A percentile compares a stretch with the other conserved stretches of the same genome.
Evolutionary conservation across 2,113 vertebrate species (phyloP).

Genomic region (Phocoena sinus): DNA sequence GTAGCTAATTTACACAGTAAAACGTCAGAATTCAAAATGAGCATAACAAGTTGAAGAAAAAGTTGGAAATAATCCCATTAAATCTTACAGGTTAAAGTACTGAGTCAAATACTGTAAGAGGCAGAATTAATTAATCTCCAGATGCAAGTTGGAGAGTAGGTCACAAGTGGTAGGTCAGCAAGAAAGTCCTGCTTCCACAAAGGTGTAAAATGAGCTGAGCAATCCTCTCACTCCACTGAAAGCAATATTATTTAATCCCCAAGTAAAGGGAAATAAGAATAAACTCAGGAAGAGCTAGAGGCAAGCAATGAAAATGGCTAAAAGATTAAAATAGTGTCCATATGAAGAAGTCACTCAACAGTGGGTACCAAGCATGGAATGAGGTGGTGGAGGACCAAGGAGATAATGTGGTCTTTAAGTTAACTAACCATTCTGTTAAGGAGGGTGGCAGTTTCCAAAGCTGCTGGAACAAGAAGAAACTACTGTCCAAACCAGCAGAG

Average conservation of each 20-base stretch:
- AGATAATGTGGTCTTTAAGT: neutral
- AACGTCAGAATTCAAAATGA: neutral
- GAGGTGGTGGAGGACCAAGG: neutral
- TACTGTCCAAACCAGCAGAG: neutral
- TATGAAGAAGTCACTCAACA: neutral
- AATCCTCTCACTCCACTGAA: neutral
- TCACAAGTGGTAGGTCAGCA: neutral
- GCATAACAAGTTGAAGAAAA: neutral
- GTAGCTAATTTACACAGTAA: neutral
- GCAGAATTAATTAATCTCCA: neutral
- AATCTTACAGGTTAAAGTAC: neutral
- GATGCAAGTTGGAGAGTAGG: neutral
- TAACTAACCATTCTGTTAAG: neutral
- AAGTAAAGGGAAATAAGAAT: neutral
- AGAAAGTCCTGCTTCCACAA: neutral
- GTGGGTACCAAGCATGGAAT: neutral
- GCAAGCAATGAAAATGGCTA: neutral
- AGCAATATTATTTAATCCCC: fast-evolving
- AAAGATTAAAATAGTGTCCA: neutral
- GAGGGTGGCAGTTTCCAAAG: neutral
- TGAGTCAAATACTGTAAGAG: neutral
- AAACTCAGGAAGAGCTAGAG: neutral
- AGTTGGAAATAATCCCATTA: neutral
- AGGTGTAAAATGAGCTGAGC: neutral
- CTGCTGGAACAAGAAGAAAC: neutral